phyloP scores from a whole-genome alignment of 2,113 vertebrate species.

The Sinocyclocheilus anophthalmus region DNA sequence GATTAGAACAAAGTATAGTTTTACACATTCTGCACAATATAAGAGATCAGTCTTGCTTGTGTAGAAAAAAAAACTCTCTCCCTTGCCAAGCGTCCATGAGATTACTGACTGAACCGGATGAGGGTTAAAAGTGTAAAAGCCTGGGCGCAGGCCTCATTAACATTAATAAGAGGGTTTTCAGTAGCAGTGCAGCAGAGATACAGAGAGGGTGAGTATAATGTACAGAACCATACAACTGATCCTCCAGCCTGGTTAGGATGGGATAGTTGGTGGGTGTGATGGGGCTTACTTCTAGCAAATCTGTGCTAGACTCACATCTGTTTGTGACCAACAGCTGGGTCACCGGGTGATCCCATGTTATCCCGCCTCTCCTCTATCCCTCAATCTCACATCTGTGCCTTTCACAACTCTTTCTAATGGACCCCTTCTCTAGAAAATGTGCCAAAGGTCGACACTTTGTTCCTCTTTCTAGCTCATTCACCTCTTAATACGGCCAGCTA shows the following conservation, averaged over 20 bases:
- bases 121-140: constrained; percentile 36
- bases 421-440: neutral
- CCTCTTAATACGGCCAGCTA: neutral
- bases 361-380: constrained; percentile 17
- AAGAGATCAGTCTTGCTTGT: neutral
- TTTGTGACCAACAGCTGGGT: constrained; percentile 29
- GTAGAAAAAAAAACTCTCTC: neutral
- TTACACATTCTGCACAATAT: constrained; percentile 2
- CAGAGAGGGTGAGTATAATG: neutral
- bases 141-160: constrained; percentile 21
- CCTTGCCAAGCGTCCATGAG: neutral
- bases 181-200: neutral
- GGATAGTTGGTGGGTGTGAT: neutral
- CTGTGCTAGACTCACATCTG: constrained; percentile 27
- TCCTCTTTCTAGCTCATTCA: neutral
- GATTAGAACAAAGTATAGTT: neutral
- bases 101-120: constrained; percentile 21
- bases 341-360: constrained; percentile 33
- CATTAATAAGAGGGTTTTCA: constrained; percentile 31
- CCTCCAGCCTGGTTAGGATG: constrained; percentile 27
- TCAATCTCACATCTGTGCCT: constrained; percentile 16
- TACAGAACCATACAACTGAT: neutral
- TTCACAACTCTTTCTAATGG: constrained; percentile 16
- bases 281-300: constrained; percentile 27
- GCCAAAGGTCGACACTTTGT: constrained; percentile 2